Base-by-base conservation (phyloP, 2,113 vertebrate species). In the Rousettus leschenaultii region DNA sequence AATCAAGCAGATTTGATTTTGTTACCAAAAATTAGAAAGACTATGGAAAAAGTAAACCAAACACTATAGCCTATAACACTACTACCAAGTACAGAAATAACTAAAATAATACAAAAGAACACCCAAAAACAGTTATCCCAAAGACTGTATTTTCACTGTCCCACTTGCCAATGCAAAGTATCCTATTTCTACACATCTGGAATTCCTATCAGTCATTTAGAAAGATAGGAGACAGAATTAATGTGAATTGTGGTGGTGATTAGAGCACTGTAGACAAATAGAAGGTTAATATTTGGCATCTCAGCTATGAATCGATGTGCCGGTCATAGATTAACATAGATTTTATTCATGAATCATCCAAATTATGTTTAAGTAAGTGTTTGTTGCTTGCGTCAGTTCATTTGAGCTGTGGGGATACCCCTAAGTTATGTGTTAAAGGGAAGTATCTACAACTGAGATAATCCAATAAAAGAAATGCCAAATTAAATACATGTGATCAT, bases 11-110 rank as follows among this genome's bases (percentile, higher is more conserved):
- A 45, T 86, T 8, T 65, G 51, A 92, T 15, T 83, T 73, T 55
- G n/a, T 75, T 88, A 87, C 30, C 68, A 84, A 91, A 90, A 71
- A 78, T 84, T 78, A 92, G 40, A 38, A 97, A 63, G 66, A 61
- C 55, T 22, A n/a, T 51, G 40, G 61, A 78, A 85, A 83, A 96
- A 89, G 9, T 35, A 84, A 79, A 77, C 3, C 12, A 83, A 92
- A 63, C 2, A 35, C 55, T 90, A 11, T 2, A 86, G 92, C 9
- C 2, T 30, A 21, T 68, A 79, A 66, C 4, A 16, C 14, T 14
- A 66, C 40, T 3, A n/a, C 22, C 10, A 55, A 57, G 16, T 55
- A 84, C 2, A 84, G 51, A 95, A 94, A 70, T 55, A 68, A 35
- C 43, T 35, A 59, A 96, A 84, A 77, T 18, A 22, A 61, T 80